A percentile compares a stretch with the other conserved stretches of the same genome.
phyloP scores from a whole-genome alignment of 2,888 invertebrate species.

The Campoletis raptor region DNA sequence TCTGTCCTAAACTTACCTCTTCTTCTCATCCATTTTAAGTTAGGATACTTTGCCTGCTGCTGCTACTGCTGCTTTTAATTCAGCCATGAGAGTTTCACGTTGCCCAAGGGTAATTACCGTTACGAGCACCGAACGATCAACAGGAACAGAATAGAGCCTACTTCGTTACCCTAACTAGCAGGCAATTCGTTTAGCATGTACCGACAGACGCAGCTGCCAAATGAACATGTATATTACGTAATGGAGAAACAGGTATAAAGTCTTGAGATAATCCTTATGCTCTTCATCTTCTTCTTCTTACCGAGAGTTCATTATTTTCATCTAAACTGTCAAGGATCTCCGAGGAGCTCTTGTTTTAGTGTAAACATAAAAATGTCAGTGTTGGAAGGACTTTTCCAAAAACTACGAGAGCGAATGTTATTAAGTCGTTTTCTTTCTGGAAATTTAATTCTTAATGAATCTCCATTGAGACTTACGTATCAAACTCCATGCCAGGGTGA shows the following conservation, averaged over 20 bases:
- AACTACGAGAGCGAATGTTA: too few species aligned
- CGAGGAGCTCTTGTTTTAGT: not conserved
- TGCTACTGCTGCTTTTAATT: slow-evolving; percentile 65
- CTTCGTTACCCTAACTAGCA: slow-evolving; percentile 64
- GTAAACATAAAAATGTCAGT: not conserved
- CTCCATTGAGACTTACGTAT: slow-evolving; percentile 13
- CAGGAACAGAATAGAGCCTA: slow-evolving; percentile 54
- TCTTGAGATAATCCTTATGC: slow-evolving; percentile 59
- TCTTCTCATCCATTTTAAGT: slow-evolving; percentile 57
- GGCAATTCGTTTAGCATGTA: slow-evolving; percentile 65
- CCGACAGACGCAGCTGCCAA: slow-evolving; percentile 36
- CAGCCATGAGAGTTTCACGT: slow-evolving; percentile 55
- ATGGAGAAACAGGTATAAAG: slow-evolving; percentile 43
- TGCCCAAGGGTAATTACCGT: slow-evolving; percentile 60
- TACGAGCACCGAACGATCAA: slow-evolving; percentile 58
- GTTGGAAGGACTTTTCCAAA: too few species aligned
- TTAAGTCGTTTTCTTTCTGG: not conserved
- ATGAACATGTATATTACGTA: slow-evolving; percentile 34
- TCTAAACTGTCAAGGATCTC: slow-evolving; percentile 32
- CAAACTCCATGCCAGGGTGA: slow-evolving; percentile 24
- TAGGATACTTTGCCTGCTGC: slow-evolving; percentile 52
- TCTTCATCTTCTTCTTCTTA: slow-evolving; percentile 33
- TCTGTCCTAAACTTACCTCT: slow-evolving; percentile 48
- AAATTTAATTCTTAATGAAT: not conserved
- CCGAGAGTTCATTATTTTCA: slow-evolving; percentile 54